Percentiles rank a stretch among this genome's conserved stretches.
Evolutionary conservation across 2,888 invertebrate species (phyloP).

Genomic region (Troides oblongomaculatus): DNA sequence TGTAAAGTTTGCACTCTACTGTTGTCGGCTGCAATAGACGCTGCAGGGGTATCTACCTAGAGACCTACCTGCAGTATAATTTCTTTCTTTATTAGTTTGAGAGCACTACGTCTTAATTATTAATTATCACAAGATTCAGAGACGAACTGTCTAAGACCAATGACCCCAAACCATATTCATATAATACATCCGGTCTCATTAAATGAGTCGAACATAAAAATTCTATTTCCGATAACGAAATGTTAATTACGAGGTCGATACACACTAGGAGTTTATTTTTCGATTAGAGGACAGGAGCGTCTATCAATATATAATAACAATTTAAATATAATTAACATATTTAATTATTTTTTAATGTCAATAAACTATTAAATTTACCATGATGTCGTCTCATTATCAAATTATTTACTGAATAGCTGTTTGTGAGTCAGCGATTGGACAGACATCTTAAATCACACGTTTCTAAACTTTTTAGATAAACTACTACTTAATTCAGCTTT

Average conservation of each 20-base stretch:
- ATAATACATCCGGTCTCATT: not conserved
- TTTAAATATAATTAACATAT: constrained; percentile 14
- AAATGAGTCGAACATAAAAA: constrained; percentile 2
- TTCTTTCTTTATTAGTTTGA: no score
- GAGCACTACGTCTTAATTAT: not conserved
- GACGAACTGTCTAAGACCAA: not conserved
- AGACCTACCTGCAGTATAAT: no score
- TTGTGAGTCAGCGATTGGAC: not conserved
- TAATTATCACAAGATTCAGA: not conserved
- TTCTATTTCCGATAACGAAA: not conserved
- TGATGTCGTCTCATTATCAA: constrained; percentile 1
- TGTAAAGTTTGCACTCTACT: no score
- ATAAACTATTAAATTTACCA: constrained; percentile 7
- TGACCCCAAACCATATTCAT: not conserved
- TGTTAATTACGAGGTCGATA: constrained; percentile 8
- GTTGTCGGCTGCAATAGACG: no score
- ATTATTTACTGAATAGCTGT: not conserved
- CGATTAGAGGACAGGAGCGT: not conserved
- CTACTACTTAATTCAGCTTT: not conserved
- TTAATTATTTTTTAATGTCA: constrained; percentile 9
- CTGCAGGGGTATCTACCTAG: no score
- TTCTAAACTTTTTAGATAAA: not conserved
- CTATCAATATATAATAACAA: constrained; percentile 3
- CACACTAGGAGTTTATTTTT: not conserved
- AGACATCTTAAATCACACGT: not conserved